Conservation (phyloP, 2,113 vertebrate species). For the Rhinolophus ferrumequinum region DNA sequence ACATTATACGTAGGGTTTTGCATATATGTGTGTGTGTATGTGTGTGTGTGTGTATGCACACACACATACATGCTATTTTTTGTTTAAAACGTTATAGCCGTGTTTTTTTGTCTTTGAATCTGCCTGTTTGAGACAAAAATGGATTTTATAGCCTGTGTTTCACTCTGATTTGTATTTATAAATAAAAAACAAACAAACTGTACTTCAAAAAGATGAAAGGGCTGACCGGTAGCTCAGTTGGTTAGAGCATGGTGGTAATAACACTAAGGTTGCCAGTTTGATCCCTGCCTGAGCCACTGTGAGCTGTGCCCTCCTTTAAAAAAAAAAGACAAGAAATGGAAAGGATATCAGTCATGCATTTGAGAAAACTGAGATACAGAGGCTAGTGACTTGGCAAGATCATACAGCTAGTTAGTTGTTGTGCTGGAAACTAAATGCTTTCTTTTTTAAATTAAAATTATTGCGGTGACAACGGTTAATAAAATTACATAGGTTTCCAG, state of each 20-base stretch:
- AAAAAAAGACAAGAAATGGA: background rate
- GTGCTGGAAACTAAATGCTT: background rate
- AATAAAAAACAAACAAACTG: background rate
- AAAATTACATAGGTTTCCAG: too few species aligned
- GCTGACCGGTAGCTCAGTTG: too few species aligned
- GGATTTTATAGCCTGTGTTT: background rate
- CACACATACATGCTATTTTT: background rate
- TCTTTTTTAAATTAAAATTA: too few species aligned
- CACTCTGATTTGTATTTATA: background rate
- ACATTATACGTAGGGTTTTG: background rate
- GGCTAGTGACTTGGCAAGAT: background rate
- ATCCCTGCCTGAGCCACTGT: too few species aligned
- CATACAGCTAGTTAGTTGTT: background rate
- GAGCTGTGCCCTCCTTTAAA: too few species aligned
- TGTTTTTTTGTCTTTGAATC: conserved; percentile 28
- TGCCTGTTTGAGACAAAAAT: background rate
- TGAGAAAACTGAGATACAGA: background rate
- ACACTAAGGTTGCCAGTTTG: too few species aligned
- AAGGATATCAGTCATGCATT: background rate
- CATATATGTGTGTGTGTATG: background rate
- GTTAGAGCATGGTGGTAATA: too few species aligned
- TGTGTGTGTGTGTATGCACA: too few species aligned
- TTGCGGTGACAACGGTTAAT: too few species aligned
- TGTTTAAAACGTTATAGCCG: background rate
- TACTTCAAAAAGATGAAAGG: background rate